Evolutionary conservation across 92 coral and sea anemone species (phyloP).

Genomic region (Pocillopora meandrina): DNA sequence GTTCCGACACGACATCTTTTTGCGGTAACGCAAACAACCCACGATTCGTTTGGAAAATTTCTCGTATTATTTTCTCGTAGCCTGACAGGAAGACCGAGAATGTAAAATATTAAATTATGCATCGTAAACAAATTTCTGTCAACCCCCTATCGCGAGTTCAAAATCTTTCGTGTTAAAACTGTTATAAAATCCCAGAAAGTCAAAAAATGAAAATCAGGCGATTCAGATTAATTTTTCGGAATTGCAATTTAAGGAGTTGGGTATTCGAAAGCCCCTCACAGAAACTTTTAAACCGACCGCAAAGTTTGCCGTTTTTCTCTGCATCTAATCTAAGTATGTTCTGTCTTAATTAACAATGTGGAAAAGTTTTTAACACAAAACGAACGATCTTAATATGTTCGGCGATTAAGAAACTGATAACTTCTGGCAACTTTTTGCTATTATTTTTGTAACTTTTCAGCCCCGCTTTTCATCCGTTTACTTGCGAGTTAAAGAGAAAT

Average conservation of each 20-base stretch:
- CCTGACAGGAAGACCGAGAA: constrained; percentile 2
- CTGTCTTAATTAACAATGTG: not conserved
- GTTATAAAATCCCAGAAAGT: not conserved
- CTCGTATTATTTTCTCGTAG: not conserved
- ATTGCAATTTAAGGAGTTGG: not conserved
- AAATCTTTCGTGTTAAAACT: constrained; percentile 11
- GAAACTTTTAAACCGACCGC: not conserved
- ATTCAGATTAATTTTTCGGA: not conserved
- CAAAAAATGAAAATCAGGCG: not conserved
- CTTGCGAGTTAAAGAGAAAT: too few species aligned
- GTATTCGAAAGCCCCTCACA: not conserved
- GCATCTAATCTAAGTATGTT: not conserved
- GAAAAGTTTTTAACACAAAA: constrained; percentile 24
- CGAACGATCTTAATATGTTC: constrained; percentile 17
- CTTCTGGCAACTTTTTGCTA: not conserved
- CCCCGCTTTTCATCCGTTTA: not conserved
- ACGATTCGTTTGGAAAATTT: not conserved
- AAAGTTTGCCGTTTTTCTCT: not conserved
- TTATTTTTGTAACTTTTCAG: not conserved
- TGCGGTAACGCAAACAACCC: not conserved
- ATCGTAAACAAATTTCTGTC: constrained; percentile 22
- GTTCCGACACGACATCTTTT: not conserved
- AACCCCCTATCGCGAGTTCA: constrained; percentile 21
- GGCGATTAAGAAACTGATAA: not conserved
- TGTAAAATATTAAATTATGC: constrained; percentile 46